Evolutionary conservation across 1,140 invertebrate genomes (phyloP).

Genomic region (Amphibalanus amphitrite): DNA sequence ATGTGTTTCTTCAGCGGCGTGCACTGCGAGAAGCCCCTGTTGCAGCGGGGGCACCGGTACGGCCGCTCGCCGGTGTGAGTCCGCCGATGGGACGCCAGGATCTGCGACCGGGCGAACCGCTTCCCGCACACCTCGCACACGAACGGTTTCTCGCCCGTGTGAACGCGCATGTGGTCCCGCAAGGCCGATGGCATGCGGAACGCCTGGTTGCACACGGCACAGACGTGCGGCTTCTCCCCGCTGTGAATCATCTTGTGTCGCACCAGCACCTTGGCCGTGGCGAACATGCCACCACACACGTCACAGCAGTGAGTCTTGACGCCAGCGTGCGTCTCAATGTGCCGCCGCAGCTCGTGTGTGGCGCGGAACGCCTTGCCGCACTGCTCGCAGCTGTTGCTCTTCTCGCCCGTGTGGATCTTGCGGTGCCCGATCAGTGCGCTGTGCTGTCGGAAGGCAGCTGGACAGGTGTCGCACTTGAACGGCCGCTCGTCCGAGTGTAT

Average conservation of each 20-base stretch:
- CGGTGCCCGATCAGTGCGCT: constrained; percentile 14
- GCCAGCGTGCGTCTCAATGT: constrained; percentile 27
- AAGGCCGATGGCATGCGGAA: constrained; percentile 52
- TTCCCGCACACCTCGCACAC: constrained; percentile 49
- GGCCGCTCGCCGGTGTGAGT: constrained; percentile 29
- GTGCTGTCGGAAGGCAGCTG: constrained; percentile 11
- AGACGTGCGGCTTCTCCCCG: constrained; percentile 65
- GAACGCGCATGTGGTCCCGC: constrained; percentile 31
- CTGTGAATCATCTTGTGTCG: constrained; percentile 27
- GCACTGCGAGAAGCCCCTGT: constrained; percentile 27
- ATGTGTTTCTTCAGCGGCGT: too few relatives aligned
- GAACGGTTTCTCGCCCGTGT: constrained; percentile 47
- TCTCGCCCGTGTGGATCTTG: constrained; percentile 8
- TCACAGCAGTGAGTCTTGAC: too few relatives aligned
- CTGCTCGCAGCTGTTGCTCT: constrained; percentile 24
- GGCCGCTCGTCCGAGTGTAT: constrained; percentile 11
- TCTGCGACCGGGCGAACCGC: constrained; percentile 45
- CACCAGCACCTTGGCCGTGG: too few relatives aligned
- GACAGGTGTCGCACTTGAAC: constrained; percentile 10
- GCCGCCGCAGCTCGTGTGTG: constrained; percentile 55
- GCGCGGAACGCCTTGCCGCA: constrained; percentile 65
- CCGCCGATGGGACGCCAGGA: constrained; percentile 22
- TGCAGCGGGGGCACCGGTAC: constrained; percentile 37
- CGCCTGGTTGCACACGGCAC: constrained; percentile 53
- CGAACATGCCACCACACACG: too few relatives aligned